These are phyloP conservation scores for Pardalotus punctatus DNA, from an alignment of 2,113 vertebrate genomes.

Conservation along the genomic window DNA sequence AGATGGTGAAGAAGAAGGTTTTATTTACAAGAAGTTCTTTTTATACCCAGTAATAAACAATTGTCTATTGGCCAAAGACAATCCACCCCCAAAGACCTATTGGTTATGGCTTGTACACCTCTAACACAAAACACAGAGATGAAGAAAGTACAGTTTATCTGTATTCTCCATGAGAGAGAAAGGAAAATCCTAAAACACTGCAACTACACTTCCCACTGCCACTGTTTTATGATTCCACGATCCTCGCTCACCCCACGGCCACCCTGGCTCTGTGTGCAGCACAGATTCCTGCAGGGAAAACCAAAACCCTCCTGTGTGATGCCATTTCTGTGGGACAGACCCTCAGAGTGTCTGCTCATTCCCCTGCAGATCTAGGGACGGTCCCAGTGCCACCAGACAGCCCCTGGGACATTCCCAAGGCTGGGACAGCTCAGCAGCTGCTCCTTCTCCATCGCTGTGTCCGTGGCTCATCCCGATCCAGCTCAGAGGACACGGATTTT, in stretches of 20 bases:
- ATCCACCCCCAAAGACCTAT: too few relatives aligned
- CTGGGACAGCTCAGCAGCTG: neutral
- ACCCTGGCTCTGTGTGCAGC: fast-evolving
- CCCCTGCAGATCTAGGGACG: neutral
- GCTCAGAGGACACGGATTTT: neutral
- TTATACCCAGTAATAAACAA: too few relatives aligned
- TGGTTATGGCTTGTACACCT: too few relatives aligned
- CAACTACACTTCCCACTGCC: too few relatives aligned
- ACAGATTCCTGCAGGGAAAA: neutral
- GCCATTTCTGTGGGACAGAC: neutral
- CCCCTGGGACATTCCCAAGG: neutral
- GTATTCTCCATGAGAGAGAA: too few relatives aligned
- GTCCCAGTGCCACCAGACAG: neutral
- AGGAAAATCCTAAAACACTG: too few relatives aligned
- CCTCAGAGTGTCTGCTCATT: neutral
- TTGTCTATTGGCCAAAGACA: too few relatives aligned
- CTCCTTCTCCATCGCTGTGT: neutral
- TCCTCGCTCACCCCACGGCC: too few relatives aligned
- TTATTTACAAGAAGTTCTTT: too few relatives aligned
- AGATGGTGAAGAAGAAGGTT: too few relatives aligned
- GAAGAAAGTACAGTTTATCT: too few relatives aligned
- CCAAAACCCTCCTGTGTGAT: neutral
- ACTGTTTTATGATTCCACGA: neutral
- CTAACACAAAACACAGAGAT: too few relatives aligned
- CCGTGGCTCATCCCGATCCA: fast-evolving